These are phyloP conservation scores for Brenthis daphne DNA, from an alignment of 2,888 invertebrate genomes.

Conservation along the genomic window DNA sequence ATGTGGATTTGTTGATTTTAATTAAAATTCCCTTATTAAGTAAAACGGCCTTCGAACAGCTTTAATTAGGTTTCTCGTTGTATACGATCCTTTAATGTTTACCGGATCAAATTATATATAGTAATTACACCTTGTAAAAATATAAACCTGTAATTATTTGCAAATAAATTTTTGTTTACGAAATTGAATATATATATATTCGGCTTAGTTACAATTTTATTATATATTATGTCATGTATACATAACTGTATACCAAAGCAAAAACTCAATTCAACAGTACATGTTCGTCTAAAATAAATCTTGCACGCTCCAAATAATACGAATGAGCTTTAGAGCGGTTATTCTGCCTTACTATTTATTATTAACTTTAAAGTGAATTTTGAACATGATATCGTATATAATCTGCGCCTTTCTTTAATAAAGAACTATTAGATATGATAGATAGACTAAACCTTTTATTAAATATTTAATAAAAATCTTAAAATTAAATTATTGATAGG, in stretches of 20 bases:
- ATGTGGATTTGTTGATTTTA: slow-evolving; percentile 28
- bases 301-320: slow-evolving; percentile 30
- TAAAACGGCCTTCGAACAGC: slow-evolving; percentile 21
- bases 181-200: not conserved
- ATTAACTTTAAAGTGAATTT: too few relatives aligned
- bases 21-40: slow-evolving; percentile 35
- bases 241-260: slow-evolving; percentile 20
- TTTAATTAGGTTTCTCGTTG: slow-evolving; percentile 31
- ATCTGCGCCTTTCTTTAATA: too few relatives aligned
- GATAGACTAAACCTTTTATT: too few relatives aligned
- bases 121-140: slow-evolving; percentile 1
- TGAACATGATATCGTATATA: too few relatives aligned
- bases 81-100: slow-evolving; percentile 21
- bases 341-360: not conserved
- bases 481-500: too few relatives aligned
- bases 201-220: too few relatives aligned
- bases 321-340: slow-evolving; percentile 1
- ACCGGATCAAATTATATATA: slow-evolving; percentile 10
- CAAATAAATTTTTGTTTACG: not conserved
- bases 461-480: too few relatives aligned
- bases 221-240: not conserved
- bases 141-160: slow-evolving; percentile 1
- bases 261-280: slow-evolving; percentile 26
- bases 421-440: too few relatives aligned
- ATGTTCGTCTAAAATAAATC: slow-evolving; percentile 31